A percentile compares a stretch with the other conserved stretches of the same genome.
Conservation (phyloP, 2,888 invertebrate genomes). For the Pediacus dermestoides region DNA sequence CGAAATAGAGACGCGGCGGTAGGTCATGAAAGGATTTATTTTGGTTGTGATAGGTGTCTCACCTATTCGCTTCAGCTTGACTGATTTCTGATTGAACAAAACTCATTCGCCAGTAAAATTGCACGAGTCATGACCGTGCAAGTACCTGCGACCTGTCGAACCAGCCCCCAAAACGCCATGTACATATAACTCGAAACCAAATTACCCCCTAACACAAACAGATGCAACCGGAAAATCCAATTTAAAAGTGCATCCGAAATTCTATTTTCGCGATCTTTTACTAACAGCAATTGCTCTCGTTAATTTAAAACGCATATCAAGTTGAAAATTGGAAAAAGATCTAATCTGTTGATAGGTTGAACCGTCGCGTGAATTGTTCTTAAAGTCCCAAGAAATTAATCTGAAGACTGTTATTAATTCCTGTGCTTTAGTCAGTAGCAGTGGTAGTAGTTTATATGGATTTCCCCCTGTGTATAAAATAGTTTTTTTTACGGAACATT, state of each 20-base stretch:
- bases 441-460: no score
- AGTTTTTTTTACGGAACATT: no score
- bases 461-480: no score
- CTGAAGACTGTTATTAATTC: no score
- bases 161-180: no score
- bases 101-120: slow-evolving; percentile 36
- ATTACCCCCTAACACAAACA: no score
- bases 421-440: no score
- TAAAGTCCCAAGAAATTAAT: no score
- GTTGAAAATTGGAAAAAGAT: slow-evolving; percentile 18
- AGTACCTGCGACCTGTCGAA: slow-evolving; percentile 9
- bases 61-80: slow-evolving; percentile 32
- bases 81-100: slow-evolving; percentile 36
- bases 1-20: no score
- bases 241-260: slow-evolving; percentile 28
- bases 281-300: slow-evolving; percentile 17
- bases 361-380: no score
- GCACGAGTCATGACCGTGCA: slow-evolving; percentile 15
- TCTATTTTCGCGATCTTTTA: slow-evolving; percentile 29
- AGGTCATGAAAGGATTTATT: slow-evolving; percentile 8
- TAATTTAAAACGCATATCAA: slow-evolving; percentile 19
- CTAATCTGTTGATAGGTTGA: slow-evolving; percentile 18
- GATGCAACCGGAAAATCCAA: slow-evolving; percentile 20
- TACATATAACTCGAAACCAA: no score
- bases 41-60: slow-evolving; percentile 19